Evolutionary conservation across 2,797 vertebrate genomes (phyloP).

Genomic region (Hemitrygon akajei): DNA sequence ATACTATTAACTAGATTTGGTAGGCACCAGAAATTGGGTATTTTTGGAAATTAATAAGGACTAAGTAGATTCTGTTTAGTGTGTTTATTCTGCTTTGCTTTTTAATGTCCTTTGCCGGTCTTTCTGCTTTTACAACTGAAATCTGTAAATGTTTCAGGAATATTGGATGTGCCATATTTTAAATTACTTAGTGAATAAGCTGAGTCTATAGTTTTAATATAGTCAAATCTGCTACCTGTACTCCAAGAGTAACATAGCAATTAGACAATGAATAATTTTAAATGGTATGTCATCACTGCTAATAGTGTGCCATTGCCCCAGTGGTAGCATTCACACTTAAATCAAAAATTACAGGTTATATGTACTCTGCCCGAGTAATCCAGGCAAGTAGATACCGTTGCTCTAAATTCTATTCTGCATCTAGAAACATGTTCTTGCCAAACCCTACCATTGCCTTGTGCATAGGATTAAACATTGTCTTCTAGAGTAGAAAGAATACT

Average conservation of each 20-base stretch:
- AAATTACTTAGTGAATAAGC: neutral
- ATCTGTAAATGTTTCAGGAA: neutral
- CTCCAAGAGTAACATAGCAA: neutral
- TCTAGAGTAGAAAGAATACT: neutral
- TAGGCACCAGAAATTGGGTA: neutral
- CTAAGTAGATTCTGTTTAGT: neutral
- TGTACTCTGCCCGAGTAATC: neutral
- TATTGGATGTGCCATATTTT: neutral
- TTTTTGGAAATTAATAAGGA: neutral
- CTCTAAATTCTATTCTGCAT: neutral
- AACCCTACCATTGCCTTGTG: too few relatives aligned
- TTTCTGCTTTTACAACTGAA: neutral
- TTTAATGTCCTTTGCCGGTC: neutral
- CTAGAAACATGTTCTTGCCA: neutral
- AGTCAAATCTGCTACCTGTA: neutral
- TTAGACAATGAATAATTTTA: neutral
- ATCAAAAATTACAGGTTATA: neutral
- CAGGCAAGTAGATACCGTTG: neutral
- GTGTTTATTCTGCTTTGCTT: neutral
- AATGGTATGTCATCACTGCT: neutral
- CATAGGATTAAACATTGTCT: neutral
- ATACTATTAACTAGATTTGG: neutral
- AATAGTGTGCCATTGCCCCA: neutral
- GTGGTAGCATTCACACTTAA: neutral
- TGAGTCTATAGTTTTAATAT: neutral